Base-by-base conservation (phyloP, 2,888 invertebrate genomes). In the Archips xylosteana region DNA sequence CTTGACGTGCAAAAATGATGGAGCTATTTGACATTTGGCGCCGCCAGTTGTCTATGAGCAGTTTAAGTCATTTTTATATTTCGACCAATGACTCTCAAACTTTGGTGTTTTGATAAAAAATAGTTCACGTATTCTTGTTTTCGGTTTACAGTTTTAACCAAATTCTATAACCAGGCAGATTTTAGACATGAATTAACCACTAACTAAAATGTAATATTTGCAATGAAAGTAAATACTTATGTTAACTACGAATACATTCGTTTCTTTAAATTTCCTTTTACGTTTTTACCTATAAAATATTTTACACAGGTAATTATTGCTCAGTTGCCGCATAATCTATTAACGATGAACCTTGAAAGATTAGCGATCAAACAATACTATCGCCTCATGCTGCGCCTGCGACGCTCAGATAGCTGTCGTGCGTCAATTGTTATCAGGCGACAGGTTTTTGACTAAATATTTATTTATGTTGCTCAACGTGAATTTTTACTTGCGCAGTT, bases 331-430 rank as follows among this genome's bases (percentile, higher is more conserved):
- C 81, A 83, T 83, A 83, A 83, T 82, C 81, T 81, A 78, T 79
- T 82, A 81, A 82, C 76, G 77, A 81, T 76, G 73, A 78, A 78
- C 83, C 83, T 85, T 85, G 82, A 76, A 77, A 80, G 83, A 85
- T 82, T 83, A 83, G 78, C 77, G 80, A 82, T 84, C 83, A 85
- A 87, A 86, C 82, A 87, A 71, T 74, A 77, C 76, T 86, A 86
- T 85, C 86, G 66, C 72, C 75, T 76, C 76, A 79, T 78, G 79
- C 78, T 79, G 79, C 76, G 77, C 74, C 70, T 15, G 71, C 49
- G 45, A n/a, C 57, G 23, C 34, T 73, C 66, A 76, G 78, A 80
- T 80, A 79, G 76, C 23, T 74, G 76, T 70, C 70, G 78, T 83
- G 80, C 83, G 83, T 83, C 83, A 82, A 75, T 70, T 75, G 76